Base-by-base conservation (phyloP, 2,113 vertebrate species). In the Anguilla rostrata region DNA sequence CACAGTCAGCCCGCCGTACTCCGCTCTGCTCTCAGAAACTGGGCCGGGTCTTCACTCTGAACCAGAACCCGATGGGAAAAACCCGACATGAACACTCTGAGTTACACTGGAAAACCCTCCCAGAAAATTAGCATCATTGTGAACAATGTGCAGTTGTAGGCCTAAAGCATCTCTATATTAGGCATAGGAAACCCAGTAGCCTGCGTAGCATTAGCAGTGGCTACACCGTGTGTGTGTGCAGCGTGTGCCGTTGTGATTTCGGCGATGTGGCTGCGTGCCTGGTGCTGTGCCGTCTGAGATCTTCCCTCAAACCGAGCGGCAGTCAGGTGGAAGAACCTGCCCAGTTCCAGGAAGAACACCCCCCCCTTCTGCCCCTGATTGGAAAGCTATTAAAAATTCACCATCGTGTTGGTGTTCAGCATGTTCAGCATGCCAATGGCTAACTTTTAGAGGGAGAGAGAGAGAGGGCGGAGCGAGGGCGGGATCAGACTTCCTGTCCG, bases 1-100 rank as follows among this genome's bases (percentile, higher is more conserved):
- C 29, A 14, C 81, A 86, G 43, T 34, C 29, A 78, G 34, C 29
- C 12, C 78, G 16, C 53, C 75, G 7, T 4, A 40, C 49, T 53
- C 43, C 43, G 34, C 39, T 4, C 34, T 80, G 66, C 66, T 84
- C 82, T 11, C 20, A 29, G 78, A 81, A 89, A 85, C 18, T 86
- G 86, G 84, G 86, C 84, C 86, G 83, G 83, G 66, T 60, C 80
- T 46, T 82, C 78, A 81, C 66, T 85, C n/a, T 83, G 41, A 57
- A 87, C 20, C 60, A 66, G 16, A 66, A 66, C 20, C 26, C 1
- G 49, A 53, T 9, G 7, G 49, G 49, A 14, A 53, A 53, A 53
- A 11, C 49, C 49, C 49, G 34, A 34, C 34, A 34, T 34, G 34
- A 34, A 34, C 34, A 34, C 34, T 34, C 34, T 34, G 34, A 34